These are phyloP conservation scores for Cnemophilus loriae DNA, from an alignment of 2,113 vertebrate species.

Conservation along the genomic window DNA sequence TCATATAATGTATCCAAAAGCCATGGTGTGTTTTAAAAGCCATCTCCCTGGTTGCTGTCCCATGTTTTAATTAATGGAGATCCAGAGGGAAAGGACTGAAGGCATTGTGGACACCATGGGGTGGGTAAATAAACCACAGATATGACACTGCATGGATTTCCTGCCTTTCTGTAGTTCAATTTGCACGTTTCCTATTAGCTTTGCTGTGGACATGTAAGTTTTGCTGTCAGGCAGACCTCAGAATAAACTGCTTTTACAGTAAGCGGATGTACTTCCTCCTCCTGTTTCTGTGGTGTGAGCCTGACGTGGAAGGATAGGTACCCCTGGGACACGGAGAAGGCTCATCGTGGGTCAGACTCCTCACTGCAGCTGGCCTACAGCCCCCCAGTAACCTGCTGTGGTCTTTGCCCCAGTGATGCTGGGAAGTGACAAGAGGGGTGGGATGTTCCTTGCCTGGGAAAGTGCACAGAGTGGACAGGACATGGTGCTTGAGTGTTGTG, in stretches of 20 bases:
- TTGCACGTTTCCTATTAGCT: neutral
- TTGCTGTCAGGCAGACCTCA: neutral
- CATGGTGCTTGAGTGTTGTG: accelerated
- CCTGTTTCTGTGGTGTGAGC: neutral
- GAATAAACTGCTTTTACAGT: constrained; percentile 30
- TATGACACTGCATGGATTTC: neutral
- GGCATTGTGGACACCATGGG: neutral
- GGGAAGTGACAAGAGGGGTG: accelerated
- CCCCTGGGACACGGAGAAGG: neutral
- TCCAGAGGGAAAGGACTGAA: neutral
- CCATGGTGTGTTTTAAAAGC: neutral
- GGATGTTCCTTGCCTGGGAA: neutral
- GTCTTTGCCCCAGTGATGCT: neutral
- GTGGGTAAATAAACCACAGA: neutral
- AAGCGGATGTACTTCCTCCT: neutral
- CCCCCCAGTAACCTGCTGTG: accelerated
- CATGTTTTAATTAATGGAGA: accelerated
- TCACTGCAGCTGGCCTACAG: neutral
- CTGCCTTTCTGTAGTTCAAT: neutral
- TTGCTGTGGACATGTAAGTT: neutral
- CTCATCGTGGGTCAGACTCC: neutral
- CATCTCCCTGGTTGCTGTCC: neutral
- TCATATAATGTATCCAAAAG: neutral
- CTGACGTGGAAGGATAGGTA: neutral
- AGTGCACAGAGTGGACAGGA: accelerated